A percentile compares a stretch with the other conserved stretches of the same genome.
phyloP scores from a whole-genome alignment of 2,113 vertebrate genomes.

The Ellobius talpinus region DNA sequence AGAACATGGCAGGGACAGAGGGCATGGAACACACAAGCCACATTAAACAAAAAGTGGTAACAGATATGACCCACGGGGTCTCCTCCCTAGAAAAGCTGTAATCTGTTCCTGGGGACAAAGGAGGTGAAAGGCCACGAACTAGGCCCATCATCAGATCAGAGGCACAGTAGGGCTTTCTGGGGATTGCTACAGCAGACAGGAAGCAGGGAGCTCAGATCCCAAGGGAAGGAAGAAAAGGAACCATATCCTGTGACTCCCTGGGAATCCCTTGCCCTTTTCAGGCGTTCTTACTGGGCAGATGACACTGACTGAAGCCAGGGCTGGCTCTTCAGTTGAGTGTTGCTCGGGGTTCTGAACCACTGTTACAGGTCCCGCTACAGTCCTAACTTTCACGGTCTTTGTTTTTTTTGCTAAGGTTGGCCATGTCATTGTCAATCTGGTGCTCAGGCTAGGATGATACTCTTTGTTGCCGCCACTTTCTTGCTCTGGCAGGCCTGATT shows the following conservation, averaged over 20 bases:
- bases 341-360: slow-evolving; percentile 95
- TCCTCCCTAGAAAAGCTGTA: slow-evolving; percentile 32
- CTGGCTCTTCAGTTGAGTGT: slow-evolving; percentile 88
- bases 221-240: slow-evolving; percentile 81
- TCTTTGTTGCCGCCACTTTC: slow-evolving; percentile 95
- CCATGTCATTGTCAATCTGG: slow-evolving; percentile 96
- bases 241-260: slow-evolving; percentile 98
- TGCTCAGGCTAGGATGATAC: slow-evolving; percentile 95
- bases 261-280: slow-evolving; percentile 96
- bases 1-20: too few relatives aligned
- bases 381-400: slow-evolving; percentile 92
- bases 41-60: not conserved
- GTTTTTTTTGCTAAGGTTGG: slow-evolving; percentile 94
- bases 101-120: not conserved
- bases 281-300: slow-evolving; percentile 93
- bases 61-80: slow-evolving; percentile 32
- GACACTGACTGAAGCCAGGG: slow-evolving; percentile 87
- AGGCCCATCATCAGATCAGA: slow-evolving; percentile 71
- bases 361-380: slow-evolving; percentile 92
- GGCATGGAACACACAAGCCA: not conserved
- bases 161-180: slow-evolving; percentile 65
- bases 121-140: slow-evolving; percentile 35
- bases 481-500: slow-evolving; percentile 95
- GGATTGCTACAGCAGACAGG: slow-evolving; percentile 39
- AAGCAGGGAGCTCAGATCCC: slow-evolving; percentile 44